phyloP scores from a whole-genome alignment of 2,888 invertebrate genomes.

The Limenitis camilla region DNA sequence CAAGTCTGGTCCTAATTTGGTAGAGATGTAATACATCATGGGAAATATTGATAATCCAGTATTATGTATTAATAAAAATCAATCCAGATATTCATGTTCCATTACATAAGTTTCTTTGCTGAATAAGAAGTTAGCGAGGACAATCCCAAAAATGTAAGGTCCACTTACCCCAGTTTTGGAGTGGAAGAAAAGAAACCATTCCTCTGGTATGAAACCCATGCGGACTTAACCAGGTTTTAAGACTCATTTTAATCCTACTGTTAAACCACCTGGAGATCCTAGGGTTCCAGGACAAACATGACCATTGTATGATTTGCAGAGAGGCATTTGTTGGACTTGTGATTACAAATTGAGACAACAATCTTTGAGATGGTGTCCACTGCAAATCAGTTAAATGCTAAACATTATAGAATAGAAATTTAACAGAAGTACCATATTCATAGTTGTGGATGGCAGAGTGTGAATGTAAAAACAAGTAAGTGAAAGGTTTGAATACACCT shows the following conservation, averaged over 20 bases:
- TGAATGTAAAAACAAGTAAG: no score
- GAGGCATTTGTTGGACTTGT: background rate
- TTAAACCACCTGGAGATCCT: background rate
- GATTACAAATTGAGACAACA: no score
- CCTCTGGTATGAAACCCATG: slow-evolving; percentile 68
- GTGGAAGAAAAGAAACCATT: slow-evolving; percentile 87
- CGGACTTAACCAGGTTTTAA: slow-evolving; percentile 65
- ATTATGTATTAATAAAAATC: no score
- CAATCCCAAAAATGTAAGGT: slow-evolving; percentile 88
- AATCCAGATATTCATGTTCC: slow-evolving; percentile 96
- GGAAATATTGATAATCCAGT: slow-evolving; percentile 80
- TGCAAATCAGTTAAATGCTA: no score
- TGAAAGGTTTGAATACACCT: no score
- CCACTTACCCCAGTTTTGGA: slow-evolving; percentile 91
- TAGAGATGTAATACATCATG: slow-evolving; percentile 74
- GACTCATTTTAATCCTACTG: slow-evolving; percentile 34
- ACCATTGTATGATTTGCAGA: no score
- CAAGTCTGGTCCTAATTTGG: slow-evolving; percentile 79
- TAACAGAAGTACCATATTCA: no score
- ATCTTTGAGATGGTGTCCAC: no score
- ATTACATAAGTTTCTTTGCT: slow-evolving; percentile 95
- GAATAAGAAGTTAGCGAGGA: slow-evolving; percentile 83
- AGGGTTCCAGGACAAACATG: no score
- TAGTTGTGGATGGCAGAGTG: no score
- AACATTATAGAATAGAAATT: no score